Conservation (phyloP, 2,113 vertebrate species). For the Rutilus rutilus region DNA sequence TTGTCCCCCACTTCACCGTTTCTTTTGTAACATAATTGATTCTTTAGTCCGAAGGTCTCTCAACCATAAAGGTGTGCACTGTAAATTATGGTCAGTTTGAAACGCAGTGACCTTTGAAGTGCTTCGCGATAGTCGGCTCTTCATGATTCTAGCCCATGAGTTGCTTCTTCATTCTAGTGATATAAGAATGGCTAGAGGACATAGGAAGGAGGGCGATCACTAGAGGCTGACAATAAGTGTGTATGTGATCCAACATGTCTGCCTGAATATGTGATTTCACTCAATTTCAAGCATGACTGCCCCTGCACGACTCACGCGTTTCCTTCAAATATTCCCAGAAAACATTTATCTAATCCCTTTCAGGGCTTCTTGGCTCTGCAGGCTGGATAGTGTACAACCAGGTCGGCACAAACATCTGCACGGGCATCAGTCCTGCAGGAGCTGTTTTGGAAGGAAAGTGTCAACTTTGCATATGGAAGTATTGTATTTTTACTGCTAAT, state of each 20-base stretch:
- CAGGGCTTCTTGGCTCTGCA: slow-evolving; percentile 67
- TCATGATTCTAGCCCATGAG: not conserved
- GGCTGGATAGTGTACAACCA: slow-evolving; percentile 59
- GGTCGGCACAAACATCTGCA: not conserved
- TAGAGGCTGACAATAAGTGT: slow-evolving; percentile 63
- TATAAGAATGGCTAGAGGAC: slow-evolving; percentile 41
- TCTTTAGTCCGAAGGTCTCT: slow-evolving; percentile 42
- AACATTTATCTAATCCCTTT: slow-evolving; percentile 79
- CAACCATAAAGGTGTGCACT: slow-evolving; percentile 50
- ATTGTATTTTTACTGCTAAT: slow-evolving; percentile 50
- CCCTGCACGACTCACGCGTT: slow-evolving; percentile 70
- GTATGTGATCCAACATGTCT: slow-evolving; percentile 66
- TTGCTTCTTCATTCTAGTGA: slow-evolving; percentile 26
- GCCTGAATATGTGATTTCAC: slow-evolving; percentile 70
- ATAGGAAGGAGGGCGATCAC: slow-evolving; percentile 41
- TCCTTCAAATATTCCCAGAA: slow-evolving; percentile 73
- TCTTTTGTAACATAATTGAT: slow-evolving; percentile 19
- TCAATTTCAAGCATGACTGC: slow-evolving; percentile 78
- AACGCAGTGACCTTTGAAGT: slow-evolving; percentile 63
- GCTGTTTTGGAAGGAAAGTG: not conserved
- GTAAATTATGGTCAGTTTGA: slow-evolving; percentile 52
- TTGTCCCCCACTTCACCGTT: slow-evolving; percentile 7
- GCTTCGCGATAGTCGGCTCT: slow-evolving; percentile 17
- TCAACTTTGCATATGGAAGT: not conserved
- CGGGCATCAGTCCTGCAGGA: not conserved